Evolutionary conservation across 2,797 vertebrate species (phyloP), one percentile per base, ranked within the genome.

Genomic region (Agapornis canus): DNA sequence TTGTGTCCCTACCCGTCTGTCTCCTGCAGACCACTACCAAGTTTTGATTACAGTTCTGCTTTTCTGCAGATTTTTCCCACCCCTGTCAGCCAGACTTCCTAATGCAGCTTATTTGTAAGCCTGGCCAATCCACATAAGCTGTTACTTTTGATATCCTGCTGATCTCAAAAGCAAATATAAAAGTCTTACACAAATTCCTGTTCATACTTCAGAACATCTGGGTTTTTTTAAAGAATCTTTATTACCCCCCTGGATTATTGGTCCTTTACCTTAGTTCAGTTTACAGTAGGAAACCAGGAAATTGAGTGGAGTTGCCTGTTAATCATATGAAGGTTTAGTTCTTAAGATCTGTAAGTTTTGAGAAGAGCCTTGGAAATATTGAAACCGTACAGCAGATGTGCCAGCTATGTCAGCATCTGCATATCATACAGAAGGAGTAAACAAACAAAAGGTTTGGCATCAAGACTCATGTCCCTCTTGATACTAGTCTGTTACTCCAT

Each of bases 51-150:
- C 3, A 5, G 4, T 86, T 13, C 75, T 89, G 52, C 71, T 84
- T 94, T 90, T 90, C 37, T 73, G 71, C 70, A 54, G 23, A 4
- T 71, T 92, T 89, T 68, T 43, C 75, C 56, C 21, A 39, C 42
- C 27, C 39, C 1, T 0, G 0, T 47, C 3, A 6, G 13, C 27
- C 3, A 4, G 48, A 37, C 18, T 77, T 89, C 12, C 1, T 1
- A 80, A 35, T 14, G 11, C 40, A 64, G 48, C 6, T 70, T 43
- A 9, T 82, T 56, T 86, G 51, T 40, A 57, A 65, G 51, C 42
- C 57, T 89, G 60, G 29, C 43, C 10, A 20, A 13, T 48, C 56
- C 59, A 16, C 1, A 2, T 83, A 65, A 88, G 65, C 47, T 85
- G 16, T 82, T 66, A 25, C 59, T 89, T 66, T 51, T 65, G 52